A percentile compares a stretch with the other conserved stretches of the same genome.
These are phyloP conservation scores for Euborellia annulipes DNA, from an alignment of 1,140 invertebrate genomes.

Conservation along the genomic window DNA sequence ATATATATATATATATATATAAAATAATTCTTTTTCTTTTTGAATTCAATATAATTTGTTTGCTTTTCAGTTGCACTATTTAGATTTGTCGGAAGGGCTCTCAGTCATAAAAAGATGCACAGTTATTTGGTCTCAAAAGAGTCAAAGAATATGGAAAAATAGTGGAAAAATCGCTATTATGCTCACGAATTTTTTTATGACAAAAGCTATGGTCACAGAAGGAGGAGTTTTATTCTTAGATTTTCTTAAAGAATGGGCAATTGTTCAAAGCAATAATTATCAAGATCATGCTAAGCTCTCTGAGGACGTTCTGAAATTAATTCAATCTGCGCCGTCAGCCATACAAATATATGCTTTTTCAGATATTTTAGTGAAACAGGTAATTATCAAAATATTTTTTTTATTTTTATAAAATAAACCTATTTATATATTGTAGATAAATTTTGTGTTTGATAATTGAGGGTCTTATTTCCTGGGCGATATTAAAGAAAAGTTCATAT, in stretches of 20 bases:
- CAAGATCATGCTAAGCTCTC: conserved; percentile 13
- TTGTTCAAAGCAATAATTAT: conserved; percentile 16
- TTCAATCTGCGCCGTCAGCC: conserved; percentile 35
- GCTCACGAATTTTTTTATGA: conserved; percentile 31
- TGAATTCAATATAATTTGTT: too few species aligned
- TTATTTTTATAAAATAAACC: conserved; percentile 1
- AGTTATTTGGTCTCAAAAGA: conserved; percentile 9
- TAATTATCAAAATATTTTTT: conserved; percentile 24
- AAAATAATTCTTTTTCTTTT: not conserved
- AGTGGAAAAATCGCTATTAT: conserved; percentile 33
- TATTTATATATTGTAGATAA: conserved; percentile 3
- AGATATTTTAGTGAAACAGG: conserved; percentile 36
- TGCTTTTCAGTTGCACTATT: conserved; percentile 29
- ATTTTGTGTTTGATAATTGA: too few species aligned
- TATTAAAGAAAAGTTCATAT: too few species aligned
- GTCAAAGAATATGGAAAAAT: conserved; percentile 32
- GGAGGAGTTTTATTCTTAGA: conserved; percentile 21
- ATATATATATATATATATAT: conserved; percentile 6
- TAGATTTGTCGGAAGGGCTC: conserved; percentile 30
- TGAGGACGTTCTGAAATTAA: conserved; percentile 34
- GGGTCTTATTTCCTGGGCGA: too few species aligned
- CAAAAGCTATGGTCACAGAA: conserved; percentile 33
- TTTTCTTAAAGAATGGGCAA: conserved; percentile 21
- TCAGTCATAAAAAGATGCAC: too few species aligned
- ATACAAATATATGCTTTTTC: conserved; percentile 39